phyloP scores from a whole-genome alignment of 2,113 vertebrate genomes.

The Anhinga anhinga region DNA sequence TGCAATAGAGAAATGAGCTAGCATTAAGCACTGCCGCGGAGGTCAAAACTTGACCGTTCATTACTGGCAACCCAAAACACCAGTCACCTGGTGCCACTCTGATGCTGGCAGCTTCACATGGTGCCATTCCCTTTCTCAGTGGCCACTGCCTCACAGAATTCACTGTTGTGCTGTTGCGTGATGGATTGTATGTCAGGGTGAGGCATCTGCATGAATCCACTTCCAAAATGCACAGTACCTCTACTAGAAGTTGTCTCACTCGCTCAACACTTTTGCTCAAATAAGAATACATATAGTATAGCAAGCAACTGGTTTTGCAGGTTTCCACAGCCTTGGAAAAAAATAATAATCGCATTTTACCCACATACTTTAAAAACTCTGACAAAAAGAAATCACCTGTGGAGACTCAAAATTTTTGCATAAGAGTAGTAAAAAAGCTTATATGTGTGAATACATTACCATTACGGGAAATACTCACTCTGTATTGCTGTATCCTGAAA shows the following conservation, averaged over 20 bases:
- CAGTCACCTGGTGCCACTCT: not conserved
- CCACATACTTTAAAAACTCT: not conserved
- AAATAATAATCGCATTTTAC: not conserved
- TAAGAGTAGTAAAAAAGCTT: not conserved
- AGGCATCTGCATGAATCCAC: fast-evolving
- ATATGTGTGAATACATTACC: fast-evolving
- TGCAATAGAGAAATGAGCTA: not conserved
- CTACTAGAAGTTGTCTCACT: not conserved
- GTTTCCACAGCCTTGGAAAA: not conserved
- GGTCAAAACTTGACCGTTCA: not conserved
- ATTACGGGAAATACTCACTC: fast-evolving
- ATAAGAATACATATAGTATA: not conserved
- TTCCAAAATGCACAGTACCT: not conserved
- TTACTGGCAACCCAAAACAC: not conserved
- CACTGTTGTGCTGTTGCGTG: not conserved
- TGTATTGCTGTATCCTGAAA: not conserved
- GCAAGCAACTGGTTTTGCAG: not conserved
- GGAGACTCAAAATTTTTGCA: not conserved
- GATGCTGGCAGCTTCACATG: not conserved
- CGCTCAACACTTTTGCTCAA: not conserved
- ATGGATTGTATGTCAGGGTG: not conserved
- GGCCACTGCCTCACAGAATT: not conserved
- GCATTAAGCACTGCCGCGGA: not conserved
- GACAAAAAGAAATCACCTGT: not conserved
- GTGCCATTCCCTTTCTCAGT: not conserved